These are phyloP conservation scores for Sparus aurata DNA, from an alignment of 2,797 vertebrate genomes.

Conservation along the genomic window DNA sequence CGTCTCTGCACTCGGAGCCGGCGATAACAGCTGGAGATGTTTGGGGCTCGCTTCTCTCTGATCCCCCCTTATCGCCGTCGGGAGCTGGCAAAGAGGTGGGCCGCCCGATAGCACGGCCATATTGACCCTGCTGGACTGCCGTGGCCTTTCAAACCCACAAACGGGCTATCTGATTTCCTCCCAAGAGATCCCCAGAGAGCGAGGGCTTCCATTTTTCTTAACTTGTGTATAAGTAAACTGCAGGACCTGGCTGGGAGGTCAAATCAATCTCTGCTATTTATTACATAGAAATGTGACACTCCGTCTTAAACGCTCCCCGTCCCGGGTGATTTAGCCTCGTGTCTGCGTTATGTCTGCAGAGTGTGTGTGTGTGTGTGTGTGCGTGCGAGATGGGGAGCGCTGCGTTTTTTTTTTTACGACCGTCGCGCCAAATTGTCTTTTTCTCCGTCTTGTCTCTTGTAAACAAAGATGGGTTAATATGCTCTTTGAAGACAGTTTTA, in stretches of 20 bases:
- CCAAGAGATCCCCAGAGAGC: conserved; percentile 91
- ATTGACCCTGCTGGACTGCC: conserved; percentile 87
- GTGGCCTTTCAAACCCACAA: conserved; percentile 89
- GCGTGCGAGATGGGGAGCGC: conserved; percentile 73
- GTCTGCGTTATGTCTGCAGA: conserved; percentile 86
- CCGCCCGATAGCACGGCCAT: conserved; percentile 82
- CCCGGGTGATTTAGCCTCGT: conserved; percentile 91
- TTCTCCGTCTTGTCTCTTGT: conserved; percentile 86
- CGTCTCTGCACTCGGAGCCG: conserved; percentile 35
- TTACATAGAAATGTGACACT: conserved; percentile 98
- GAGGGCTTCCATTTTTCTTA: conserved; percentile 91
- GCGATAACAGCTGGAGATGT: conserved; percentile 81
- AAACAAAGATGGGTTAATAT: conserved; percentile 92
- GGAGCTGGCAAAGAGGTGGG: conserved; percentile 71
- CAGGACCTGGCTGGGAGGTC: conserved; percentile 92
- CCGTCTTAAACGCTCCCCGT: conserved; percentile 93
- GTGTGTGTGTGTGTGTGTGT: conserved; percentile 45
- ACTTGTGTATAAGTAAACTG: conserved; percentile 93
- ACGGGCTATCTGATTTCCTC: conserved; percentile 91
- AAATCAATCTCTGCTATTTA: conserved; percentile 99
- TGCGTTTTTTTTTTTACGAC: conserved; percentile 87
- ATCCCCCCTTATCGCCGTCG: conserved; percentile 75
- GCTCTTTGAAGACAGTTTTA: conserved; percentile 89
- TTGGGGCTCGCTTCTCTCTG: conserved; percentile 64
- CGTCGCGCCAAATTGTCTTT: conserved; percentile 88